Base-by-base conservation (phyloP, 2,113 vertebrate genomes). In the Sclerurus mexicanus region DNA sequence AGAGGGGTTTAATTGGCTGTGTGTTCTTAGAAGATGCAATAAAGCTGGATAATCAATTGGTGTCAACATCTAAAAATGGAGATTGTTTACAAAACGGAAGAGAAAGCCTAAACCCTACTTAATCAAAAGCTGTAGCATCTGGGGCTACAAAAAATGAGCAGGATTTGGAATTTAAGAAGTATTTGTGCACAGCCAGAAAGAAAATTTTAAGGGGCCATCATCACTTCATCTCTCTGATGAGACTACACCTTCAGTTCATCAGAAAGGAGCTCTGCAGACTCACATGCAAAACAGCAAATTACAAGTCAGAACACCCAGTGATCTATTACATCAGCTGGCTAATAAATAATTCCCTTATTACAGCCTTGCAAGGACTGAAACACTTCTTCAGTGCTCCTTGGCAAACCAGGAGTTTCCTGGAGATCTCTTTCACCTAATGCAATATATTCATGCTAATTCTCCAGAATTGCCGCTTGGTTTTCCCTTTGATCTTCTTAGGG, bases 1-100 rank as follows among this genome's bases (percentile, higher is more conserved):
- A 97, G 90, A 89, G 75, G 58, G 81, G 42, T 95, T 97, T 98
- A 97, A 98, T 95, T 97, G 94, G 93, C 75, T 91, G 53, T 74
- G n/a, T 97, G 86, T 94, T 95, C 87, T 95, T 94, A 83, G 83
- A 79, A 94, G 79, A 96, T 77, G 78, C 88, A 95, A 94, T 83
- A 66, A 90, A 95, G 58, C 27, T 17, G 55, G 56, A 90, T 90
- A 95, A 95, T 96, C 96, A 97, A 77, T 59, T 67, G 86, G 92
- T 82, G 93, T 86, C 91, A 90, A 53, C 84, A 74, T 75, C 86
- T 69, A 82, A 95, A 97, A 97, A 93, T 14, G 47, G 56, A 87
- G 49, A 63, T 75, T 68, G 12, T 59, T 91, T 86, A 82, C 68
- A 87, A 81, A 94, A 92, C 39, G 42, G 66, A 93, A 86, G 63